Evolutionary conservation across 2,113 vertebrate genomes (phyloP).

Genomic region (Pluvianellus socialis): DNA sequence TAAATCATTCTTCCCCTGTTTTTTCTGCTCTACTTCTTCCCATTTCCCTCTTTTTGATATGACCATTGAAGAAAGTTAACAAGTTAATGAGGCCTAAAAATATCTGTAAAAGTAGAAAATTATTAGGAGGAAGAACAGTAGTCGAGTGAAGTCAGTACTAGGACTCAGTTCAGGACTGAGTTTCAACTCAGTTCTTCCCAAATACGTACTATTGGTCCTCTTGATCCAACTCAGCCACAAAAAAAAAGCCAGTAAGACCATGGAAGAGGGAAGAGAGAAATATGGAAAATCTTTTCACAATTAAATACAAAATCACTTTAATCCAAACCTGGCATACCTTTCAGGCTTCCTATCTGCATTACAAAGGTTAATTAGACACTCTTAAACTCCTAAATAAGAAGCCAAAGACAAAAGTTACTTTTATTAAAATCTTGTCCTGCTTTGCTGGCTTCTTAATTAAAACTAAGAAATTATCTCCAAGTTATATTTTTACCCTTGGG

Average conservation of each 20-base stretch:
- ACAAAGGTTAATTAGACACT: not conserved
- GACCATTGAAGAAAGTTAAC: not conserved
- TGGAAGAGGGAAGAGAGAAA: not conserved
- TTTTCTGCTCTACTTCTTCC: not conserved
- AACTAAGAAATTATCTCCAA: not conserved
- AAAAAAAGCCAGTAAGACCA: not conserved
- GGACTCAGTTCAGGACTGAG: not conserved
- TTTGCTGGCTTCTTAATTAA: not conserved
- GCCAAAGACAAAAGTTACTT: not conserved
- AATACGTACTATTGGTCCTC: not conserved
- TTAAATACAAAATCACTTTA: not conserved
- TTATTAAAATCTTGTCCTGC: not conserved
- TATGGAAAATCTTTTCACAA: not conserved
- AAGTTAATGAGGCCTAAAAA: not conserved
- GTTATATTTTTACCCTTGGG: not conserved
- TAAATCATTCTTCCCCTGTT: not conserved
- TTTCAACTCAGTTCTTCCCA: not conserved
- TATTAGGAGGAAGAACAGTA: not conserved
- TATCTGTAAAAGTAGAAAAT: not conserved
- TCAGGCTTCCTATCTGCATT: not conserved
- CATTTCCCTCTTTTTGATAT: not conserved
- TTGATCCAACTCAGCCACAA: not conserved
- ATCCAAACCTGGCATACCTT: not conserved
- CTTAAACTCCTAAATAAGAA: not conserved
- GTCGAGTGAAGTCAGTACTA: not conserved